Evolutionary conservation across 2,113 vertebrate genomes (phyloP).

Genomic region (Bettongia penicillata): DNA sequence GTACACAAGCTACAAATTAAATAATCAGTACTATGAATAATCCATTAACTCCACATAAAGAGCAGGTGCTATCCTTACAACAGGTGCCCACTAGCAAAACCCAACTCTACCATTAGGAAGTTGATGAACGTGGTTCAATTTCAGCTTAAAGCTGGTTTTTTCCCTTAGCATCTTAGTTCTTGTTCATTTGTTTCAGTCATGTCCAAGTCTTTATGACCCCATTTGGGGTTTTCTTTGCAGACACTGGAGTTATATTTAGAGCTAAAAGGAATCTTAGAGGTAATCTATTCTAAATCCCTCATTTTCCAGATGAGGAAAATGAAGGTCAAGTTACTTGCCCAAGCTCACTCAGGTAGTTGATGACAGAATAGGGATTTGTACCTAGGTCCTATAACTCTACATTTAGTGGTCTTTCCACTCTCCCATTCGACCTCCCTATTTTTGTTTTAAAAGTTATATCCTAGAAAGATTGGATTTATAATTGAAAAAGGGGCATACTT

Average conservation of each 20-base stretch:
- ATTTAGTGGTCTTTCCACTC: not conserved
- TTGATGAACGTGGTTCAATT: not conserved
- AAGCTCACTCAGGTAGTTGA: not conserved
- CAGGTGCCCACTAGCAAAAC: not conserved
- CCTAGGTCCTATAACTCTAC: not conserved
- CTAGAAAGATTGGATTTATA: not conserved
- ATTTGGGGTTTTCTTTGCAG: too few relatives aligned
- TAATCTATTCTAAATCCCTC: not conserved
- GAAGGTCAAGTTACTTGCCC: not conserved
- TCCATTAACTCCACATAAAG: not conserved
- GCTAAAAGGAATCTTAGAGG: not conserved
- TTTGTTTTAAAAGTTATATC: not conserved
- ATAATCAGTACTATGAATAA: not conserved
- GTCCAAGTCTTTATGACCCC: too few relatives aligned
- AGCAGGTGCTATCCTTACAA: not conserved
- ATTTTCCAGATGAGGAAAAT: not conserved
- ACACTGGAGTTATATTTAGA: not conserved
- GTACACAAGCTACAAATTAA: not conserved
- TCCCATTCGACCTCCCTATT: not conserved
- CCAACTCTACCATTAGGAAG: not conserved
- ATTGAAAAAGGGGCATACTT: not conserved
- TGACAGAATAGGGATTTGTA: not conserved
- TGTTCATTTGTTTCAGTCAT: too few relatives aligned
- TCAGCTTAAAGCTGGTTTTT: not conserved
- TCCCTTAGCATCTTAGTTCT: not conserved